Evolutionary conservation across 2,888 invertebrate genomes (phyloP), one percentile per base, ranked within the genome.

Genomic region (Drosophila rellima): DNA sequence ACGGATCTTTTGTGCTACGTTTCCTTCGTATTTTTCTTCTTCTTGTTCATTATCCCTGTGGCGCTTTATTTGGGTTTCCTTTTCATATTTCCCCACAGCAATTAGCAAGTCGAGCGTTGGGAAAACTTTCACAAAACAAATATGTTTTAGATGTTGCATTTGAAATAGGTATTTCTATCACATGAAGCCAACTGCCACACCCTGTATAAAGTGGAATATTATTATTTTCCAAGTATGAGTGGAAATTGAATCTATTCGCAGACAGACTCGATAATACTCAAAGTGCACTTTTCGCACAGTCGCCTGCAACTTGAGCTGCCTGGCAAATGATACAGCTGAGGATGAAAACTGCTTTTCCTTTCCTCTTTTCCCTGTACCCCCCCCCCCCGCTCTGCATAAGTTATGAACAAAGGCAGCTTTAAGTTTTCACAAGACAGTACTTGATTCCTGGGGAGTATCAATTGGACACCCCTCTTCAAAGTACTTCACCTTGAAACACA

Each of bases 1-100:
- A 8, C 5, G 56, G 31, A 26, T 48, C 39, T 33, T 48, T 55
- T 59, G 39, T 51, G 26, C 17, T 45, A 3, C 10, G 13, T 33
- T 7, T 15, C n/a, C 35, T 50, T 35, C 18, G 37, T n/a, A 23
- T 20, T 50, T 17, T 47, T 71, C 33, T 35, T 50, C 17, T 40
- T n/a, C 51, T 20, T 50, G 20, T 50, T 71, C 54, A 60, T 52
- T 68, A 65, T 71, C 62, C 72, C 47, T 59, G 59, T 31, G 66
- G 61, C 48, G 47, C 47, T 51, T 51, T 63, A 59, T 66, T 67
- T 55, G 68, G 52, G 48, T 50, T 67, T 81, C 63, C 76, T 64
- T 76, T 88, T 76, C 76, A 83, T 70, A 64, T 83, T 80, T 68
- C 52, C 59, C 63, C 60, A 17, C 55, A 42, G 69, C 83, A 82